Evolutionary conservation across 2,888 invertebrate species (phyloP), one percentile per base, ranked within the genome.

Genomic region (Rhaphigaster nebulosa): DNA sequence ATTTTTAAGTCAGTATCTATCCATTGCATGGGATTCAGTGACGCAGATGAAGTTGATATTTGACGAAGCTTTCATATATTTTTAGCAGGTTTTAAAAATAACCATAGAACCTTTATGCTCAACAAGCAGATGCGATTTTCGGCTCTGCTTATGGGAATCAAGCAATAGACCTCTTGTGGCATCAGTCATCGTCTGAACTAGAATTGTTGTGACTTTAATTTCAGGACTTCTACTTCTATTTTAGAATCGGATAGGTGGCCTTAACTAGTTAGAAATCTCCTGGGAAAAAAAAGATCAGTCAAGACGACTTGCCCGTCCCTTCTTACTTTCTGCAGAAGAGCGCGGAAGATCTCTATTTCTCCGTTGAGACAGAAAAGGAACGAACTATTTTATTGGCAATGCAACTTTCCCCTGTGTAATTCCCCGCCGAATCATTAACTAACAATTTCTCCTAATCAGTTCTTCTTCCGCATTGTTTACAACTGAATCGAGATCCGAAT

Each of bases 281-380:
- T 8, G 6, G 8, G 23, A 60, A 60, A 60, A 60, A 60, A 29
- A 29, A 29, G 60, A n/a, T n/a, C 29, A 18, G n/a, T 60, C 13
- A 20, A 34, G 18, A 2, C n/a, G n/a, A n/a, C n/a, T n/a, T n/a
- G 38, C 20, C 26, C 8, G 6, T 15, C 10, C 20, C 84, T n/a
- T 45, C n/a, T 84, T 18, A 84, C 84, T 84, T 84, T 84, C 84
- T 50, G 84, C 18, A 23, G 80, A 80, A 80, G 41, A 80, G 80
- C 45, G 84, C 45, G 45, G 84, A 84, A 84, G 45, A 84, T 84
- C 45, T 50, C 84, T 84, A n/a, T 50, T 84, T 76, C 41, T 15
- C n/a, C 84, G 45, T n/a, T n/a, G 45, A 84, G 84, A 84, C 84
- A 45, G 84, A 84, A 84, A 84, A 84, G 45, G 84, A 50, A 84